These are phyloP conservation scores for Anthopleura sola DNA, from an alignment of 64 coral and sea anemone species.

Conservation along the genomic window DNA sequence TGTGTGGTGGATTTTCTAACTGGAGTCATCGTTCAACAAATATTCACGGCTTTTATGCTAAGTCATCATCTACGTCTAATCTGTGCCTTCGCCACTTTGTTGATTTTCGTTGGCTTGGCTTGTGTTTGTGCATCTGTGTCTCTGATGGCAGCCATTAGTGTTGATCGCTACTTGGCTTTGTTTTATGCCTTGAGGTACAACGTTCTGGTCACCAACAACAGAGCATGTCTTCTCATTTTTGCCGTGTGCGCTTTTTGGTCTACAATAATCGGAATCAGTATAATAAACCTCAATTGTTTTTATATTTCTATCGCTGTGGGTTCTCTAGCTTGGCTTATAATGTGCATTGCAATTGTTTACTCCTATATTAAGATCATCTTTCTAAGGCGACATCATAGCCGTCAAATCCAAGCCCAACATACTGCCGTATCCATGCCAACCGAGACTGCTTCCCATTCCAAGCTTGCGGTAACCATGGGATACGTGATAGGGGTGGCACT, in stretches of 20 bases:
- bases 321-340: background rate
- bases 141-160: background rate
- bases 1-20: background rate
- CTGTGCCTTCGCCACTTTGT: background rate
- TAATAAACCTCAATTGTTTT: background rate
- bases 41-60: background rate
- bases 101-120: background rate
- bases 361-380: background rate
- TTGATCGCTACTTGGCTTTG: background rate
- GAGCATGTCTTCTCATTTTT: background rate
- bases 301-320: background rate
- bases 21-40: background rate
- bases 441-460: background rate
- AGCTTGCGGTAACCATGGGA: conserved; percentile 1
- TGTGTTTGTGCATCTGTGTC: background rate
- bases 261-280: background rate
- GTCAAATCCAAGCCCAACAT: conserved; percentile 8
- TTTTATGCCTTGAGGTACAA: background rate
- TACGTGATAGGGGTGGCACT: background rate
- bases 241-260: background rate
- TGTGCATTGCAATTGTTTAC: background rate
- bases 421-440: background rate
- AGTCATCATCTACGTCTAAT: background rate
- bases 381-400: background rate
- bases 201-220: background rate